Evolutionary conservation across 2,888 invertebrate genomes (phyloP).

Genomic region (Tinea trinotella): DNA sequence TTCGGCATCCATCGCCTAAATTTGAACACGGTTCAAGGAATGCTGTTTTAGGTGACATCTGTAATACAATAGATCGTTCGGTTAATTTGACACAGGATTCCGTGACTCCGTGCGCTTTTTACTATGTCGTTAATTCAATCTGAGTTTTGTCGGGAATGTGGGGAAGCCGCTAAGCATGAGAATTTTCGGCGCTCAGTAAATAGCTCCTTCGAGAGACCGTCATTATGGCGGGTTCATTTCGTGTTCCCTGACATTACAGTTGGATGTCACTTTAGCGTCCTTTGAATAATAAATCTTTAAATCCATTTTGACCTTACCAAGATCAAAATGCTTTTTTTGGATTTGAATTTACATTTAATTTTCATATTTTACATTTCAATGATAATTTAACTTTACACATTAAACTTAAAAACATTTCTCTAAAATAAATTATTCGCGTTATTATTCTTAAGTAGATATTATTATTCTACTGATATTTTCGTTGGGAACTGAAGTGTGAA

Average conservation of each 20-base stretch:
- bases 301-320: slow-evolving; percentile 1
- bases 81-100: slow-evolving; percentile 47
- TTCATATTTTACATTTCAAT: neutral
- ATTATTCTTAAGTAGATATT: too few species aligned
- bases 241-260: slow-evolving; percentile 49
- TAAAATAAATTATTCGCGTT: too few species aligned
- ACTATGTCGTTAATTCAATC: slow-evolving; percentile 47
- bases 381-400: too few species aligned
- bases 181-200: slow-evolving; percentile 52
- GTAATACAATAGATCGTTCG: slow-evolving; percentile 41
- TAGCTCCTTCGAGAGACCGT: slow-evolving; percentile 45
- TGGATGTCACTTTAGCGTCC: slow-evolving; percentile 45
- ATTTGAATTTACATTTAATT: neutral
- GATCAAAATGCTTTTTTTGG: neutral
- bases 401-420: too few species aligned
- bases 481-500: too few species aligned
- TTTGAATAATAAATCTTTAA: slow-evolving; percentile 45
- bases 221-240: slow-evolving; percentile 50
- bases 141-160: slow-evolving; percentile 46
- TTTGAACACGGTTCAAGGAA: slow-evolving; percentile 47
- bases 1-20: slow-evolving; percentile 43
- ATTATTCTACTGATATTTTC: too few species aligned
- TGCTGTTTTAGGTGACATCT: slow-evolving; percentile 39
- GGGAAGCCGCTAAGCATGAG: slow-evolving; percentile 42
- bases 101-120: slow-evolving; percentile 50